phyloP scores from a whole-genome alignment of 2,888 invertebrate genomes.

The Lepidochrysops patricia region DNA sequence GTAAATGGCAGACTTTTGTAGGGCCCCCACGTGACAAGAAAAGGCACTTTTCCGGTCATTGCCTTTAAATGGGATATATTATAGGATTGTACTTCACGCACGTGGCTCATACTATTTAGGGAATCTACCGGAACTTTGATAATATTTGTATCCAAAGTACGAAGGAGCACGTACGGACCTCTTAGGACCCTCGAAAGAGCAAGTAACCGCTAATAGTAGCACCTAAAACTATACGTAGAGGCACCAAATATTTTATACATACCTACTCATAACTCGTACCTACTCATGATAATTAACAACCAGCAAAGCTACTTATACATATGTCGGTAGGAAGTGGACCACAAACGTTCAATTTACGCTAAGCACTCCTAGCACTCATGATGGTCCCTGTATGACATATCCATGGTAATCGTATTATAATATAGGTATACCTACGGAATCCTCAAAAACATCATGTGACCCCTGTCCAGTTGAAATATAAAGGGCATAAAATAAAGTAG shows the following conservation, averaged over 20 bases:
- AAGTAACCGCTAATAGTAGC: too few species aligned
- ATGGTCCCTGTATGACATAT: neutral
- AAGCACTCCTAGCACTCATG: too few species aligned
- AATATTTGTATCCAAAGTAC: neutral
- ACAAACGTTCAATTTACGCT: too few species aligned
- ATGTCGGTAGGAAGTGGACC: too few species aligned
- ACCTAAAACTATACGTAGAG: too few species aligned
- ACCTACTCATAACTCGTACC: too few species aligned
- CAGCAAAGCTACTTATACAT: too few species aligned
- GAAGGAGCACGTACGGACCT: too few species aligned
- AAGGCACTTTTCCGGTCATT: conserved; percentile 16
- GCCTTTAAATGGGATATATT: conserved; percentile 6
- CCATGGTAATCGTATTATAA: neutral
- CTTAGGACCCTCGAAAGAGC: too few species aligned
- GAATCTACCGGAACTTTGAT: neutral
- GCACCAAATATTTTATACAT: too few species aligned
- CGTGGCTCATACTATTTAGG: neutral
- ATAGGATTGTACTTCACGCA: neutral
- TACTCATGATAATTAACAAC: too few species aligned
- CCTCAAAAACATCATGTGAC: conserved; percentile 7
- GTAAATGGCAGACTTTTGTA: conserved; percentile 14
- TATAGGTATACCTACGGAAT: neutral
- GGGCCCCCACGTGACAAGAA: conserved; percentile 12
- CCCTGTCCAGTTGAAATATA: conserved; percentile 9
- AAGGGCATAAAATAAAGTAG: conserved; percentile 10